Percentiles rank a stretch among this genome's conserved stretches.
Conservation (phyloP, 2,888 invertebrate genomes). For the Orthonevra nobilis region DNA sequence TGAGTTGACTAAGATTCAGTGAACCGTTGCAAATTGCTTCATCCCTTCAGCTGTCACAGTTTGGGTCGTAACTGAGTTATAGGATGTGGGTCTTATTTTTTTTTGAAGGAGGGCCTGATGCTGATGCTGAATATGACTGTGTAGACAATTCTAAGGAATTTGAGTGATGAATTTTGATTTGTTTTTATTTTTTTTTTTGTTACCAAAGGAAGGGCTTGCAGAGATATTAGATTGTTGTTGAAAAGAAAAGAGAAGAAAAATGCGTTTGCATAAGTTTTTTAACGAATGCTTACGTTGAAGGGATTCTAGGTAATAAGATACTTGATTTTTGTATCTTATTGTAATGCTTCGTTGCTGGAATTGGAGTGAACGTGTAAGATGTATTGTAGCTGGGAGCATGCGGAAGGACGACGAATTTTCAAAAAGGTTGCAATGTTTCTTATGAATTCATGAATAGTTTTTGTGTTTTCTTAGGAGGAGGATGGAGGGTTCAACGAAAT, state of each 20-base stretch:
- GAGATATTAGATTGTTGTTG: too few relatives aligned
- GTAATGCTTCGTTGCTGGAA: neutral
- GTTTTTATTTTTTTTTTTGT: constrained; percentile 2
- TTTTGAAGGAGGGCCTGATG: neutral
- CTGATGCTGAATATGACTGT: constrained; percentile 18
- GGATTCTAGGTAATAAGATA: constrained; percentile 56
- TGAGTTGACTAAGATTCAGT: constrained; percentile 57
- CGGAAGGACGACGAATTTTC: too few relatives aligned
- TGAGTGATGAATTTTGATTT: constrained; percentile 66
- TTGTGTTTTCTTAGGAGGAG: too few relatives aligned
- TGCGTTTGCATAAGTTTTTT: constrained; percentile 38
- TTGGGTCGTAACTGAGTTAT: too few relatives aligned
- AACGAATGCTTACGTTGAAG: constrained; percentile 15
- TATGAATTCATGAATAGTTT: too few relatives aligned
- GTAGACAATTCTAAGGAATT: constrained; percentile 49
- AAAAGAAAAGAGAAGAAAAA: constrained; percentile 11
- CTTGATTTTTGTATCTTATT: constrained; percentile 34
- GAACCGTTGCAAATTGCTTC: constrained; percentile 63
- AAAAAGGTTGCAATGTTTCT: too few relatives aligned
- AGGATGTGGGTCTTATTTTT: too few relatives aligned
- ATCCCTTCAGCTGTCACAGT: constrained; percentile 63
- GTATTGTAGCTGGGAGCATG: too few relatives aligned
- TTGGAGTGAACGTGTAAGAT: too few relatives aligned
- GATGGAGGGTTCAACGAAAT: too few relatives aligned
- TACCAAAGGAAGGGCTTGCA: too few relatives aligned